phyloP scores from a whole-genome alignment of 2,113 vertebrate genomes.

The Menura novaehollandiae region DNA sequence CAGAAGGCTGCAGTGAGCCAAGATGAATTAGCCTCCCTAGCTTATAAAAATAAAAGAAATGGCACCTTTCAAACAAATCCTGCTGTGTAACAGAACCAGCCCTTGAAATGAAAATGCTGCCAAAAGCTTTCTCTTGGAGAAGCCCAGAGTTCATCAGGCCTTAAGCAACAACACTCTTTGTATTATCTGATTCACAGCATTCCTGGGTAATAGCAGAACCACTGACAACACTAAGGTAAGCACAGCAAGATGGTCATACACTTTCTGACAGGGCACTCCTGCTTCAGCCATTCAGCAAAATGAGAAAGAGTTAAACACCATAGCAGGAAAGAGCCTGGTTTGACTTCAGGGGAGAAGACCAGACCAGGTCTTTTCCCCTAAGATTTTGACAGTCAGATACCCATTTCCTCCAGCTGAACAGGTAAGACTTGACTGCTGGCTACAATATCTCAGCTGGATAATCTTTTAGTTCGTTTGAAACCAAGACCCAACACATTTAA shows the following conservation, averaged over 20 bases:
- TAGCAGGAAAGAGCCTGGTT: not conserved
- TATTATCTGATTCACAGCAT: not conserved
- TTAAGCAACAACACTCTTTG: not conserved
- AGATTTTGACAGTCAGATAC: not conserved
- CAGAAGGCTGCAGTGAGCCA: slow-evolving; percentile 1
- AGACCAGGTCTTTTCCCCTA: not conserved
- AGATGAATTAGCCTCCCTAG: slow-evolving; percentile 3
- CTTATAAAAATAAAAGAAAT: slow-evolving; percentile 17
- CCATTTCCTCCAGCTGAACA: not conserved
- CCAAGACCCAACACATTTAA: not conserved
- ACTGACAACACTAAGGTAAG: not conserved
- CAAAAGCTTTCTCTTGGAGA: not conserved
- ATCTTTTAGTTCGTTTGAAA: not conserved
- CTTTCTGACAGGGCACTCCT: not conserved
- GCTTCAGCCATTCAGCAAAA: not conserved
- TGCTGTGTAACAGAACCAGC: not conserved
- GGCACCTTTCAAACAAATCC: slow-evolving; percentile 25
- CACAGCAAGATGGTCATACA: not conserved
- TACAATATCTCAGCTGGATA: not conserved
- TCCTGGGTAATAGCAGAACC: not conserved
- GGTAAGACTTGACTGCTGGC: not conserved
- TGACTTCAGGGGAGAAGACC: not conserved
- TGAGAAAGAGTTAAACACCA: not conserved
- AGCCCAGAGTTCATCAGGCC: not conserved
- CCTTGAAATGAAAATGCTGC: not conserved